Evolutionary conservation across 1,140 invertebrate species (phyloP).

Genomic region (Megathymus violae): DNA sequence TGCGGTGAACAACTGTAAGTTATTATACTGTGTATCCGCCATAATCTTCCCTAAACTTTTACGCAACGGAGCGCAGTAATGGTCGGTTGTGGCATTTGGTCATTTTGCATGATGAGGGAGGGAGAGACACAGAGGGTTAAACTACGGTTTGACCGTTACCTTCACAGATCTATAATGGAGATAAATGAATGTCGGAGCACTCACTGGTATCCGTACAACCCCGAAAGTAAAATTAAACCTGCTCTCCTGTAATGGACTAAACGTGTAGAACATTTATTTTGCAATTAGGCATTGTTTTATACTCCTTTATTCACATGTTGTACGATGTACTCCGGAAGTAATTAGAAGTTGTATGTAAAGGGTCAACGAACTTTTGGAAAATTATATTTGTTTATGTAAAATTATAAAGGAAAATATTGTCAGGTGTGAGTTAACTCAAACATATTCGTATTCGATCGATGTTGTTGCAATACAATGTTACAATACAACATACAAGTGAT

Average conservation of each 20-base stretch:
- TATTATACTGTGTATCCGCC: not conserved
- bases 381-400: too few relatives aligned
- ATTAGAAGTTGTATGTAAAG: constrained; percentile 19
- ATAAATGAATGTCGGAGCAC: constrained; percentile 78
- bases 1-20: too few relatives aligned
- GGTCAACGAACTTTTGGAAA: not conserved
- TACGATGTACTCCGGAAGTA: constrained; percentile 22
- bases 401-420: too few relatives aligned
- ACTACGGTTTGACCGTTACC: constrained; percentile 31
- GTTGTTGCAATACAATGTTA: too few relatives aligned
- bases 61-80: constrained; percentile 16
- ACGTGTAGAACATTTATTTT: constrained; percentile 75
- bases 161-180: constrained; percentile 71
- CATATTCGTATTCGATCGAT: too few relatives aligned
- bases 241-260: constrained; percentile 72
- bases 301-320: constrained; percentile 38
- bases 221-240: constrained; percentile 69
- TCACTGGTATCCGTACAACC: constrained; percentile 49
- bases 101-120: constrained; percentile 29
- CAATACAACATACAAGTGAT: too few relatives aligned
- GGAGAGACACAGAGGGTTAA: constrained; percentile 9
- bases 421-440: too few relatives aligned
- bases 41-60: constrained; percentile 30
- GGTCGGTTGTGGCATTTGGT: constrained; percentile 24
- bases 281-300: constrained; percentile 68